Evolutionary conservation across 2,797 vertebrate species (phyloP).

Genomic region (Psittacula derbiana): DNA sequence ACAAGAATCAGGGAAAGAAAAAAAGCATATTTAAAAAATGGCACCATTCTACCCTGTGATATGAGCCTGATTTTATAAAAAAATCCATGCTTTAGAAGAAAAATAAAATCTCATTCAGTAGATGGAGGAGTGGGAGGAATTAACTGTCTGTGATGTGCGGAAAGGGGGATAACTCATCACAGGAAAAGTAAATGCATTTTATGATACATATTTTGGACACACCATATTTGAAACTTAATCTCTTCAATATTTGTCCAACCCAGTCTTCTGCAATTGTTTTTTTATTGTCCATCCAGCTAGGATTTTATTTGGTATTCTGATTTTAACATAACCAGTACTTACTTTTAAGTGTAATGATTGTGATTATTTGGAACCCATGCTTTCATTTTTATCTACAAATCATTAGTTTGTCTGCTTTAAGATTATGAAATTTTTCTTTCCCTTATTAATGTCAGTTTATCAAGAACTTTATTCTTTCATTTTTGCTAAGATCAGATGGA

Average conservation of each 20-base stretch:
- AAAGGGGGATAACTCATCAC: neutral
- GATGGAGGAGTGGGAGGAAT: neutral
- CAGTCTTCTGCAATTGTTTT: neutral
- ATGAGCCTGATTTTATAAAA: neutral
- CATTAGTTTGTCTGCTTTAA: neutral
- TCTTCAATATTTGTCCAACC: neutral
- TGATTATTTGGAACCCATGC: neutral
- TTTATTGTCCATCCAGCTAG: neutral
- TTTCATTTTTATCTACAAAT: neutral
- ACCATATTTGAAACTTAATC: neutral
- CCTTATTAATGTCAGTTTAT: neutral
- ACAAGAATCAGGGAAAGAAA: neutral
- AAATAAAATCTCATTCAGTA: neutral
- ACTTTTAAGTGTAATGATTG: neutral
- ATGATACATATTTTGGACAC: neutral
- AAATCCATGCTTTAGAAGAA: neutral
- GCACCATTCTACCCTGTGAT: fast-evolving
- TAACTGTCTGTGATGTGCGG: neutral
- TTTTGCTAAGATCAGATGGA: neutral
- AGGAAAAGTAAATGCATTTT: neutral
- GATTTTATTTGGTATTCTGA: neutral
- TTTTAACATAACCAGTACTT: neutral
- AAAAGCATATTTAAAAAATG: neutral
- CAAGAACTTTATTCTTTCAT: neutral
- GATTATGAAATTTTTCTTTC: neutral